Evolutionary conservation across 2,888 invertebrate species (phyloP).

Genomic region (Trypoxylon attenuatum): DNA sequence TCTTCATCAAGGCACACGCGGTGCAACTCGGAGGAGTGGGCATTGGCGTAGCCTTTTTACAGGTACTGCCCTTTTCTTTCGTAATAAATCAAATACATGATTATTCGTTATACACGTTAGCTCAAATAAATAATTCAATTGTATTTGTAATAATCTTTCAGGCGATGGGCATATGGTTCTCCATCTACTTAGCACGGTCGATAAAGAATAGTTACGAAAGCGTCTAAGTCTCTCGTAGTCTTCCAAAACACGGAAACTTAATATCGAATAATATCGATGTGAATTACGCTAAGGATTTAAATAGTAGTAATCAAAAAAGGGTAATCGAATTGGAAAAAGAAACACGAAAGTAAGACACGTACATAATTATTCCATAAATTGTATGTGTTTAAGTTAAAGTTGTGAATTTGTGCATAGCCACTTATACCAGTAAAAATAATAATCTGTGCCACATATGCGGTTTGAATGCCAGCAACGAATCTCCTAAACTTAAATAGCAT

Average conservation of each 20-base stretch:
- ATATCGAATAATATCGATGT: not conserved
- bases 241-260: not conserved
- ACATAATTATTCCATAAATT: not conserved
- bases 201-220: conserved; percentile 78
- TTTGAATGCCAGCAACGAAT: no score
- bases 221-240: conserved; percentile 59
- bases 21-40: conserved; percentile 84
- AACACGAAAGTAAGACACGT: no score
- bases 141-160: conserved; percentile 60
- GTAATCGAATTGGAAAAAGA: not conserved
- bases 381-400: no score
- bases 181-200: conserved; percentile 78
- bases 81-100: no score
- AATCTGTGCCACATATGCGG: no score
- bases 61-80: no score
- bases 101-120: no score
- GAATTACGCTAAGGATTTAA: not conserved
- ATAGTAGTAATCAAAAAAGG: no score
- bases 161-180: conserved; percentile 78
- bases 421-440: no score
- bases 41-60: conserved; percentile 84
- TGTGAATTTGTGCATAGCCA: no score
- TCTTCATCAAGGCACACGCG: conserved; percentile 81
- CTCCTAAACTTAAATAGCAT: no score
- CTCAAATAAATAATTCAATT: no score